Base-by-base conservation (phyloP, 1,140 invertebrate species). In the Eumaeus atala region DNA sequence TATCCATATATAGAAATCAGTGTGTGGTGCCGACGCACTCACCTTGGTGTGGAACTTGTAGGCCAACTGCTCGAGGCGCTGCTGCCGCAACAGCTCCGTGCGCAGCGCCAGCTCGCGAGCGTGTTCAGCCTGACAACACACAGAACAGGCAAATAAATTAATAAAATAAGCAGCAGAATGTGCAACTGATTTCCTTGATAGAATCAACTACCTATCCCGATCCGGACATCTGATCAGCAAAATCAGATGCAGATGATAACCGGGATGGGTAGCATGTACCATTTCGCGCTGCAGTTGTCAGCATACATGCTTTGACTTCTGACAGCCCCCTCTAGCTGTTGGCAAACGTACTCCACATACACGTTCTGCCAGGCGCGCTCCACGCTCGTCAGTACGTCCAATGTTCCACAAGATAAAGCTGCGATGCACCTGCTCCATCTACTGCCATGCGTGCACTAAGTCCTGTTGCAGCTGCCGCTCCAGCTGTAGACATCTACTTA, bases 41-140 rank as follows among this genome's bases (percentile, higher is more conserved):
- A 93, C 93, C 88, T 99, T 99, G 66, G 95, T 93, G 70, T 97
- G 95, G 87, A 99, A 99, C 76, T 97, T 96, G 75, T 97, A 95
- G 66, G 98, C 98, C 16, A 99, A 89, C 73, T 98, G 96, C 77
- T 99, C 97, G 1, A 99, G 87, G 57, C 96, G 90, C 82, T 99
- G 97, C 75, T 99, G 97, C 12, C 97, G 90, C 37, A 98, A 84
- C 7, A 99, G 86, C 80, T 99, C 98, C 17, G 95, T 94, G 34
- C 97, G 89, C 10, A 99, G 85, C 0, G 96, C 97, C 0, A 98
- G 92, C 87, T 99, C 98, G 10, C 97, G 91, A 34, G 92, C 91
- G 87, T 99, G 96, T 85, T 99, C 98, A 0, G 97, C 95, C 72
- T 87, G 72, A 0, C 51, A 58, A 56, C 42, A 51, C 58, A 33